Percentiles rank a stretch among this genome's conserved stretches.
Evolutionary conservation across 2,797 vertebrate species (phyloP).

Genomic region (Hippopotamyrus pictus): DNA sequence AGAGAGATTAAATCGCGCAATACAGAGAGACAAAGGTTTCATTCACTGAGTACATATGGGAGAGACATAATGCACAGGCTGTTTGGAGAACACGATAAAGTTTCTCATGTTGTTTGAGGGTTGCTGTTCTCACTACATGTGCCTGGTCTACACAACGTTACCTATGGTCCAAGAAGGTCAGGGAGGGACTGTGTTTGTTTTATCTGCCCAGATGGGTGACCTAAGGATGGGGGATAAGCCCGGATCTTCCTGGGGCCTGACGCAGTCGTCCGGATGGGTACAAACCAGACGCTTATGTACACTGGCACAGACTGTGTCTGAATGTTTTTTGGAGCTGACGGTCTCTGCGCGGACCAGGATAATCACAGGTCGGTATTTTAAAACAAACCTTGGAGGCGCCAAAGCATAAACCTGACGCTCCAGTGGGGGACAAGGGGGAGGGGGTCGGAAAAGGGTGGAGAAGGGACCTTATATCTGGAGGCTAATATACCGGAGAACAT

Average conservation of each 20-base stretch:
- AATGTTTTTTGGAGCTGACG: slow-evolving; percentile 5
- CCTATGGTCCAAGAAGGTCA: background rate
- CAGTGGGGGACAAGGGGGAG: background rate
- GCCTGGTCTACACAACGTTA: no score
- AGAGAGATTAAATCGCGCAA: slow-evolving; percentile 26
- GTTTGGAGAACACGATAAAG: background rate
- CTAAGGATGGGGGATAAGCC: background rate
- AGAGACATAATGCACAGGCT: background rate
- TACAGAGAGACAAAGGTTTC: slow-evolving; percentile 36
- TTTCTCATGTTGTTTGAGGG: background rate
- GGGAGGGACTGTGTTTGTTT: background rate
- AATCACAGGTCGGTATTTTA: background rate
- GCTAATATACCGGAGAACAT: background rate
- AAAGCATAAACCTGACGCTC: background rate
- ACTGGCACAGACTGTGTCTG: slow-evolving; percentile 1
- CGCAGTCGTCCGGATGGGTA: background rate
- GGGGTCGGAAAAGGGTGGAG: background rate
- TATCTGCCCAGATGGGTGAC: background rate
- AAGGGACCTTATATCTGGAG: background rate
- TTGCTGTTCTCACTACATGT: background rate
- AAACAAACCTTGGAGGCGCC: background rate
- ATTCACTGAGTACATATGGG: slow-evolving; percentile 21
- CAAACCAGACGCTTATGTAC: background rate
- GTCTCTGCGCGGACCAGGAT: background rate
- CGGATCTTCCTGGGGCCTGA: background rate